Evolutionary conservation across 2,888 invertebrate species (phyloP).

Genomic region (Stenodema calcarata): DNA sequence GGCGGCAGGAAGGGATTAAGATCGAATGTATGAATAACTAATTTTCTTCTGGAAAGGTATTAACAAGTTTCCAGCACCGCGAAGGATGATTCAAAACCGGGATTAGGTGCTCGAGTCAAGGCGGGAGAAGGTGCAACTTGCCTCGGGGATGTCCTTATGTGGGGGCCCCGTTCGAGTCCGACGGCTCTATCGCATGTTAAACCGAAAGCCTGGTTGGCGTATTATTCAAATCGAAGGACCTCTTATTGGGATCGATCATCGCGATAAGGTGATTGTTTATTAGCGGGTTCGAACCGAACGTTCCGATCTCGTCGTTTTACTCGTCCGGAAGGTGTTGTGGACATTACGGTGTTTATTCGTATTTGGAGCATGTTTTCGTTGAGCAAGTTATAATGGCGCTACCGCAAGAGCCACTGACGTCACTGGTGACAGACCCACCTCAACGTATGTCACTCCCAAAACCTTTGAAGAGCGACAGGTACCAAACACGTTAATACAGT

Average conservation of each 20-base stretch:
- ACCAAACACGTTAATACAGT: too few relatives aligned
- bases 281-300: background rate
- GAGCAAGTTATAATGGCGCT: too few relatives aligned
- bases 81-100: background rate
- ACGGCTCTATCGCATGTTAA: background rate
- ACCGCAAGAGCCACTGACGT: too few relatives aligned
- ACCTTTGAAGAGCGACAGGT: too few relatives aligned
- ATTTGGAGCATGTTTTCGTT: too few relatives aligned
- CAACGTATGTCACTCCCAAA: too few relatives aligned
- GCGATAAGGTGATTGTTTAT: background rate
- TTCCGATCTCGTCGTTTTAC: background rate
- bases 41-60: background rate
- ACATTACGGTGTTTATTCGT: too few relatives aligned
- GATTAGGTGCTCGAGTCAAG: background rate
- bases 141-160: background rate
- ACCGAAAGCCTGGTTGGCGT: too few relatives aligned
- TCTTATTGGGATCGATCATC: background rate
- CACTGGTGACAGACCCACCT: too few relatives aligned
- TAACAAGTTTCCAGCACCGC: background rate
- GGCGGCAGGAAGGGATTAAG: slow-evolving; percentile 2
- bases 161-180: background rate
- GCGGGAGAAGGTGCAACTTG: background rate
- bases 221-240: background rate
- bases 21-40: slow-evolving; percentile 3
- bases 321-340: background rate